phyloP scores from a whole-genome alignment of 2,797 vertebrate genomes.

The Chaenodraco wilsoni region DNA sequence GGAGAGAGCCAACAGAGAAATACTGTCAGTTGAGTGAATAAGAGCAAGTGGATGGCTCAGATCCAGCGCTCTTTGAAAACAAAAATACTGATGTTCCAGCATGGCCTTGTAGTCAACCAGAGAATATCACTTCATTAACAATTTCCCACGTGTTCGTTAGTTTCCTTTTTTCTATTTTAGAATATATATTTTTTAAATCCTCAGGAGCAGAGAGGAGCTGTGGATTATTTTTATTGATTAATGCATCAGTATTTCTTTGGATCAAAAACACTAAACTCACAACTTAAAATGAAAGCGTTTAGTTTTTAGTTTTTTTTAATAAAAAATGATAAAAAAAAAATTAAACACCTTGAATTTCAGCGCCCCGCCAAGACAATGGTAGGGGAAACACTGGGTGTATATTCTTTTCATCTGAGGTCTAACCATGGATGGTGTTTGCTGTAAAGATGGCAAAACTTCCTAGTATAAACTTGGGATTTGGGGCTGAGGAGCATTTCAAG shows the following conservation, averaged over 20 bases:
- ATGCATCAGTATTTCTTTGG: no score
- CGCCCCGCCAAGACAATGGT: no score
- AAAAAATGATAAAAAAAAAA: no score
- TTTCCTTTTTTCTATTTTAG: conserved; percentile 1
- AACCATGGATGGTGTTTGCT: conserved; percentile 3
- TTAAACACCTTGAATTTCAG: no score
- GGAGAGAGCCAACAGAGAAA: conserved; percentile 1
- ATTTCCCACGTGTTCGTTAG: conserved; percentile 15
- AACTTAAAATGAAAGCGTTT: no score
- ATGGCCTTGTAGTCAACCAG: conserved; percentile 14
- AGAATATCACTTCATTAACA: conserved; percentile 36
- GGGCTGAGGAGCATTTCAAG: not conserved
- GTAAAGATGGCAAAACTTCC: not conserved
- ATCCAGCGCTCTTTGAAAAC: conserved; percentile 25
- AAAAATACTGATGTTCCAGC: conserved; percentile 28
- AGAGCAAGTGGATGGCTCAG: not conserved
- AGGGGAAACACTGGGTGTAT: not conserved
- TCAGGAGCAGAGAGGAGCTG: no score
- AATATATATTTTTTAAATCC: not conserved
- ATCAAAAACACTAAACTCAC: no score
- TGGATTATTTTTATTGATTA: no score
- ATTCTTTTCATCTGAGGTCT: not conserved
- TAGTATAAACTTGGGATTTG: not conserved
- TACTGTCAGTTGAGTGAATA: not conserved
- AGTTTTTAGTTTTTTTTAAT: no score